A percentile compares a stretch with the other conserved stretches of the same genome.
Evolutionary conservation across 2,888 invertebrate species (phyloP).

Genomic region (Noctua janthina): DNA sequence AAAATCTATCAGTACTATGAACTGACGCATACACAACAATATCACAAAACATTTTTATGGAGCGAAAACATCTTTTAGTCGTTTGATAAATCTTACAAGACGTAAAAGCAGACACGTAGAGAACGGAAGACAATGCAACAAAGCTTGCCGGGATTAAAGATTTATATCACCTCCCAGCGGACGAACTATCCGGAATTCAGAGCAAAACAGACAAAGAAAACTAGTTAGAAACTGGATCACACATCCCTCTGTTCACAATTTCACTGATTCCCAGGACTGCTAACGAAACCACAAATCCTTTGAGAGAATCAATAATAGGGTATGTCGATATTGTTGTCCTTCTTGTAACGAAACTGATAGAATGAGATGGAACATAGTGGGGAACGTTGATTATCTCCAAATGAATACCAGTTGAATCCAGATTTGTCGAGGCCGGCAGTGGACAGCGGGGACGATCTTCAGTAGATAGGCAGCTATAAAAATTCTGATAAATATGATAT

Average conservation of each 20-base stretch:
- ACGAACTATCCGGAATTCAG: slow-evolving; percentile 14
- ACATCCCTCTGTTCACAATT: slow-evolving; percentile 29
- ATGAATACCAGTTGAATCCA: slow-evolving; percentile 85
- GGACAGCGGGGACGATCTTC: slow-evolving; percentile 43
- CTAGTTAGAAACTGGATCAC: slow-evolving; percentile 24
- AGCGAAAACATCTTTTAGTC: slow-evolving; percentile 15
- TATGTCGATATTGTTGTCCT: slow-evolving; percentile 47
- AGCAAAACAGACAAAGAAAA: slow-evolving; percentile 28
- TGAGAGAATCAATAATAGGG: slow-evolving; percentile 62
- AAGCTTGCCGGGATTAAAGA: slow-evolving; percentile 52
- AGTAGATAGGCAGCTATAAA: slow-evolving; percentile 46
- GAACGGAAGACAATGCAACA: slow-evolving; percentile 51
- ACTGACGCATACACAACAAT: not conserved
- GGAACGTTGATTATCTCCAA: slow-evolving; percentile 79
- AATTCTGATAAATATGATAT: slow-evolving; percentile 53
- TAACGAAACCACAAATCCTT: slow-evolving; percentile 59
- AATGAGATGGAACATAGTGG: slow-evolving; percentile 59
- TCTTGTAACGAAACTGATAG: slow-evolving; percentile 44
- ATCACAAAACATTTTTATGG: not conserved
- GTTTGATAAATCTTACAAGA: slow-evolving; percentile 39
- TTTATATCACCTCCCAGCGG: slow-evolving; percentile 47
- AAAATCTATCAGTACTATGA: not conserved
- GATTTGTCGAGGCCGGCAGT: slow-evolving; percentile 77
- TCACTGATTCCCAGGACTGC: slow-evolving; percentile 36
- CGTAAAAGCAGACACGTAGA: slow-evolving; percentile 30